Percentiles rank a stretch among this genome's conserved stretches.
Conservation (phyloP, 1,140 invertebrate species). For the Cydia fagiglandana region DNA sequence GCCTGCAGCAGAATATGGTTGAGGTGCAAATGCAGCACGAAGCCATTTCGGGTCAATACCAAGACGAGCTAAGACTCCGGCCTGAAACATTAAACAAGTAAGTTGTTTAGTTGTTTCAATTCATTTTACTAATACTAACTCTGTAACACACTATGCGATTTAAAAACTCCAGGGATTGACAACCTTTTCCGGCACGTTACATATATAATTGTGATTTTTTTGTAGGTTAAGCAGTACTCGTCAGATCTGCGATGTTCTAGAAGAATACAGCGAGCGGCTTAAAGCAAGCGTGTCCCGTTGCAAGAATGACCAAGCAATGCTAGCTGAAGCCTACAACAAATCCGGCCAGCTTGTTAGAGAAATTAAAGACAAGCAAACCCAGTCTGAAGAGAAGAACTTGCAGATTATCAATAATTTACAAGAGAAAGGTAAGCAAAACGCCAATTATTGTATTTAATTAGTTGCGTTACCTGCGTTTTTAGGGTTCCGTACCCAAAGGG, state of each 20-base stretch:
- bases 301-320: slow-evolving; percentile 49
- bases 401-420: slow-evolving; percentile 41
- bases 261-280: slow-evolving; percentile 53
- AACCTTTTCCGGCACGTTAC: background rate
- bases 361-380: slow-evolving; percentile 40
- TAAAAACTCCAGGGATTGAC: background rate
- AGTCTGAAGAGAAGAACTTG: slow-evolving; percentile 38
- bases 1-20: slow-evolving; percentile 68
- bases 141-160: background rate
- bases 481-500: too few species aligned
- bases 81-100: slow-evolving; percentile 66
- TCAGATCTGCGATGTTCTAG: slow-evolving; percentile 61
- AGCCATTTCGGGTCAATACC: slow-evolving; percentile 58
- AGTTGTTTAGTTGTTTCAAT: background rate
- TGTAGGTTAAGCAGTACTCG: slow-evolving; percentile 55
- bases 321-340: slow-evolving; percentile 51
- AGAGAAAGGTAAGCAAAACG: slow-evolving; percentile 45
- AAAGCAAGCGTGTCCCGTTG: slow-evolving; percentile 52
- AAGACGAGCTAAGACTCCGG: slow-evolving; percentile 59
- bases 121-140: too few species aligned
- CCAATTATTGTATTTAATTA: background rate
- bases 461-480: background rate
- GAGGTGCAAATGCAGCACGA: slow-evolving; percentile 71
- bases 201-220: slow-evolving; percentile 5
- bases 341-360: slow-evolving; percentile 47